phyloP scores from a whole-genome alignment of 2,113 vertebrate species.

The Cryptotis parvus region DNA sequence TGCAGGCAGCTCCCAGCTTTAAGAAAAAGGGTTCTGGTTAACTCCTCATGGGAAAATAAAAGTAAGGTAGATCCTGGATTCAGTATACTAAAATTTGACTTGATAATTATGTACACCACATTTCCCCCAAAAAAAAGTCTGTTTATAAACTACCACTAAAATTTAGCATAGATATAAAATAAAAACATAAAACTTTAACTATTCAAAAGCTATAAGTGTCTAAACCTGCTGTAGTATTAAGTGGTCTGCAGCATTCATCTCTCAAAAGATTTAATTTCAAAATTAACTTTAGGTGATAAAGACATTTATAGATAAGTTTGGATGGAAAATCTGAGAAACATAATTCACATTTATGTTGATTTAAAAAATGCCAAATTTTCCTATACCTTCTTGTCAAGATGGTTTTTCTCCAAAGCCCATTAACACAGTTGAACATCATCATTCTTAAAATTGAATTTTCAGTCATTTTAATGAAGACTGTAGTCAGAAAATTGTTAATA shows the following conservation, averaged over 20 bases:
- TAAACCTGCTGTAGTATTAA: constrained; percentile 24
- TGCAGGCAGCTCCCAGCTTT: background rate
- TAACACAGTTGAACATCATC: background rate
- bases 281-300: constrained; percentile 39
- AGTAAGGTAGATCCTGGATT: background rate
- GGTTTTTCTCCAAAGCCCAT: constrained; percentile 5
- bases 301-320: background rate
- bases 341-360: constrained; percentile 19
- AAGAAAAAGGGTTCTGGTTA: background rate
- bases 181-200: constrained; percentile 9
- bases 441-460: constrained; percentile 50
- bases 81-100: background rate
- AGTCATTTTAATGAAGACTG: background rate
- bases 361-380: constrained; percentile 12
- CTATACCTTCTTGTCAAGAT: constrained; percentile 29
- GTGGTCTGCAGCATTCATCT: constrained; percentile 26
- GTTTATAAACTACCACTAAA: constrained; percentile 20
- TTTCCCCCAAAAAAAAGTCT: background rate
- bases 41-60: background rate
- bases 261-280: constrained; percentile 51
- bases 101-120: background rate
- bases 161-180: constrained; percentile 21
- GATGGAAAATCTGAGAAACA: constrained; percentile 57
- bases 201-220: constrained; percentile 20
- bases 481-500: background rate